Evolutionary conservation across 1,140 invertebrate species (phyloP), one percentile per base, ranked within the genome.

Genomic region (Neodiprion pinetum): DNA sequence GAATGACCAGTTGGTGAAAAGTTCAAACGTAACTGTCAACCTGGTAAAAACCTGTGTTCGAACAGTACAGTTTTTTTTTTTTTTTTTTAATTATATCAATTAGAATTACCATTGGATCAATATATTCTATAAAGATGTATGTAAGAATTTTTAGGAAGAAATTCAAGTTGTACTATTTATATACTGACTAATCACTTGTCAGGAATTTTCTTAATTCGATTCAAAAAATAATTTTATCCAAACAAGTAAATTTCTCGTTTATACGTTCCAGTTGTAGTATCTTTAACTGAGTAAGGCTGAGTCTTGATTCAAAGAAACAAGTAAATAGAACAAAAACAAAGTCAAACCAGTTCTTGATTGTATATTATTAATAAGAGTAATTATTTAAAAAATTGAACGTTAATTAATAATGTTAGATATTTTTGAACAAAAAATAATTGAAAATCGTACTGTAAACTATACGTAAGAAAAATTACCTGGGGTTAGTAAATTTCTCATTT

Each of bases 351-450:
- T 69, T 8, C 3, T 69, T 17, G 21, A 17, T 69, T 69, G 7
- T 69, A 47, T 69, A 69, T 69, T 47, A 69, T 10, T 11, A 47
- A 69, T 47, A 69, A 69, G 17, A 69, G 17, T 69, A 69, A 17
- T 65, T 3, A 65, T 65, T 69, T 69, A 69, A 11, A 47, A 69
- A 69, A 9, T 69, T 69, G 17, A 21, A 69, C 40, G 67, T 69
- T 5, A 69, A 69, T 17, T 23, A 23, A 69, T 69, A 69, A 21
- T 69, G 12, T 23, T 69, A 69, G 67, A 21, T 69, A 69, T 69
- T 69, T 69, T 69, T 69, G 28, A 69, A 69, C 40, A 11, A 14
- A 69, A 11, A 14, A 69, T 4, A 69, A 47, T 7, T 69, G 23
- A 47, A 69, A 69, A 61, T 14, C 28, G 28, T 61, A 17, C 11